Conservation (phyloP, 2,888 invertebrate genomes). For the Apamea epomidion region DNA sequence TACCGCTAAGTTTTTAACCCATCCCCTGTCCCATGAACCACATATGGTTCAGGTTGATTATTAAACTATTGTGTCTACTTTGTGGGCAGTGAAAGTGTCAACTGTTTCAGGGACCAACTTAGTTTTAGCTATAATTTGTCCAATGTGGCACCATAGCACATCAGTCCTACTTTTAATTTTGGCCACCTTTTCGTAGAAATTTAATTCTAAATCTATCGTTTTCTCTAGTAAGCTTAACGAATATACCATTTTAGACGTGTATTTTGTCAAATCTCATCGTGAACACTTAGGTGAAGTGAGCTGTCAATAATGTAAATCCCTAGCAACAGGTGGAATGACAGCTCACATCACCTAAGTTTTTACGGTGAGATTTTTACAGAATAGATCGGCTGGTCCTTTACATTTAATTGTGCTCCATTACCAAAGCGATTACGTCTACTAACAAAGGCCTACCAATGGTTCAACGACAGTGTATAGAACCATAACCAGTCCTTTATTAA, state of each 20-base stretch:
- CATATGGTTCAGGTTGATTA: too few species aligned
- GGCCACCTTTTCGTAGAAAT: too few species aligned
- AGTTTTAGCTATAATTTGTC: neutral
- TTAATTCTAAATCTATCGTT: too few species aligned
- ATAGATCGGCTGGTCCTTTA: neutral
- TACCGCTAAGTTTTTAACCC: too few species aligned
- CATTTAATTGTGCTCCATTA: conserved; percentile 39
- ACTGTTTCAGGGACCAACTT: neutral
- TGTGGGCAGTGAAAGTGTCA: too few species aligned
- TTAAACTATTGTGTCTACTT: too few species aligned
- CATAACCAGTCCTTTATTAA: conserved; percentile 43
- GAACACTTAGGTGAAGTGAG: neutral
- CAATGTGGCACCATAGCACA: neutral
- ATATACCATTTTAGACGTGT: neutral
- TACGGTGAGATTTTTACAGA: neutral
- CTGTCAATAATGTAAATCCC: neutral
- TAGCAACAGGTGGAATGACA: neutral
- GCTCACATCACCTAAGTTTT: neutral
- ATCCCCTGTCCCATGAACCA: too few species aligned
- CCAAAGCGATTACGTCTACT: conserved; percentile 20
- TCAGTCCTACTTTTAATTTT: neutral
- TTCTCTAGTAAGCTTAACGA: neutral
- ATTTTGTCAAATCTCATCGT: too few species aligned
- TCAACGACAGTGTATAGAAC: conserved; percentile 21
- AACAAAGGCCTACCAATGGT: conserved; percentile 27